Evolutionary conservation across 1,140 invertebrate genomes (phyloP).

Genomic region (Dufourea novaeangliae): DNA sequence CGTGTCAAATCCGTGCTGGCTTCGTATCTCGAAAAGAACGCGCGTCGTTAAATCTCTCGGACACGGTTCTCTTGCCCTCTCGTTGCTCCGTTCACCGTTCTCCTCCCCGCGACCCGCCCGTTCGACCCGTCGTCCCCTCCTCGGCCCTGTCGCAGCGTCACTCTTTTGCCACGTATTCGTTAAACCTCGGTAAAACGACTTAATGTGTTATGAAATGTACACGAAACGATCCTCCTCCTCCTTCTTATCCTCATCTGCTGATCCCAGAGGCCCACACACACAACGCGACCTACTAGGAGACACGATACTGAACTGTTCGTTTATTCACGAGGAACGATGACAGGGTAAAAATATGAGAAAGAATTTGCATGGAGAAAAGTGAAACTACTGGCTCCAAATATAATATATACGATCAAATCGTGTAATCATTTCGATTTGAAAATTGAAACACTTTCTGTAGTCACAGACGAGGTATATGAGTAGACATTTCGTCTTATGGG

Average conservation of each 20-base stretch:
- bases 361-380: neutral
- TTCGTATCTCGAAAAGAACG: constrained; percentile 54
- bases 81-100: constrained; percentile 44
- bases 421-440: too few species aligned
- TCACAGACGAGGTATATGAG: too few species aligned
- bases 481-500: too few species aligned
- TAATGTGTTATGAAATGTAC: constrained; percentile 68
- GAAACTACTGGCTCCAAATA: neutral
- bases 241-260: neutral
- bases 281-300: constrained; percentile 44
- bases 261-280: constrained; percentile 54
- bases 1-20: constrained; percentile 64
- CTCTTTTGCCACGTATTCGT: constrained; percentile 58
- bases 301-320: neutral
- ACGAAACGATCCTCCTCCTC: constrained; percentile 48
- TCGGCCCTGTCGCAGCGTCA: constrained; percentile 19
- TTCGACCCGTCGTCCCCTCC: neutral
- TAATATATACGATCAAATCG: too few species aligned
- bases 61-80: constrained; percentile 58
- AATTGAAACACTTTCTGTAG: too few species aligned
- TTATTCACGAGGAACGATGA: neutral
- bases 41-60: constrained; percentile 61
- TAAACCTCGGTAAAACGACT: constrained; percentile 61
- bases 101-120: neutral
- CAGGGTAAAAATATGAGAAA: constrained; percentile 35